phyloP scores from a whole-genome alignment of 2,113 vertebrate species.

The Xyliphius kryptos region DNA sequence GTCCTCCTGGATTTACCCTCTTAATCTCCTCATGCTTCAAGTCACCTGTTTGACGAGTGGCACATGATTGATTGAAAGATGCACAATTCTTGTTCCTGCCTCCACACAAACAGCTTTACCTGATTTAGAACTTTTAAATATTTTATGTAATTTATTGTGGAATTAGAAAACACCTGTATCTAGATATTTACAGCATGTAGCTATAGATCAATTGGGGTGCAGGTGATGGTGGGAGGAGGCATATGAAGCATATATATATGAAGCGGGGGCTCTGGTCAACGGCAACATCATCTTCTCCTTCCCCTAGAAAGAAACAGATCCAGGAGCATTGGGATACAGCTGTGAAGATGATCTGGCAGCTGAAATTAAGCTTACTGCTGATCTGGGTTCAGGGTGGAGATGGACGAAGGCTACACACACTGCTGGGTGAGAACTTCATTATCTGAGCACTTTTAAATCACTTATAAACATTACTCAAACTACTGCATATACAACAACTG shows the following conservation, averaged over 20 bases:
- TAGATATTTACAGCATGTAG: conserved; percentile 13
- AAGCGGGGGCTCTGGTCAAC: conserved; percentile 51
- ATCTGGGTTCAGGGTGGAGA: conserved; percentile 52
- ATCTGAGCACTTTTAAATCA: neutral
- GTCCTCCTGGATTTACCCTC: conserved; percentile 42
- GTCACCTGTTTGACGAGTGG: conserved; percentile 8
- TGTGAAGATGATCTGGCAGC: conserved; percentile 57
- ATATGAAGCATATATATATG: conserved; percentile 64
- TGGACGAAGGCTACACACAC: conserved; percentile 45
- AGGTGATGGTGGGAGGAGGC: conserved; percentile 52
- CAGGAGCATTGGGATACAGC: conserved; percentile 23
- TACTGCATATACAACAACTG: too few relatives aligned
- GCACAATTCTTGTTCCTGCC: neutral
- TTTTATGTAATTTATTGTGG: conserved; percentile 32
- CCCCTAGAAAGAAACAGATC: conserved; percentile 1
- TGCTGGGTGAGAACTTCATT: conserved; percentile 48
- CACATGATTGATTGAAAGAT: neutral
- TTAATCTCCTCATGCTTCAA: neutral
- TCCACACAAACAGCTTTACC: neutral
- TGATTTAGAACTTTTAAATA: conserved; percentile 13
- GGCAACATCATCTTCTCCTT: conserved; percentile 51
- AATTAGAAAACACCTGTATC: conserved; percentile 28
- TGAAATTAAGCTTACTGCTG: conserved; percentile 56
- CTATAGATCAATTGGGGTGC: conserved; percentile 19
- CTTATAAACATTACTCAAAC: neutral